Conservation (phyloP, 1,140 invertebrate species). For the Zaprionus taronus region DNA sequence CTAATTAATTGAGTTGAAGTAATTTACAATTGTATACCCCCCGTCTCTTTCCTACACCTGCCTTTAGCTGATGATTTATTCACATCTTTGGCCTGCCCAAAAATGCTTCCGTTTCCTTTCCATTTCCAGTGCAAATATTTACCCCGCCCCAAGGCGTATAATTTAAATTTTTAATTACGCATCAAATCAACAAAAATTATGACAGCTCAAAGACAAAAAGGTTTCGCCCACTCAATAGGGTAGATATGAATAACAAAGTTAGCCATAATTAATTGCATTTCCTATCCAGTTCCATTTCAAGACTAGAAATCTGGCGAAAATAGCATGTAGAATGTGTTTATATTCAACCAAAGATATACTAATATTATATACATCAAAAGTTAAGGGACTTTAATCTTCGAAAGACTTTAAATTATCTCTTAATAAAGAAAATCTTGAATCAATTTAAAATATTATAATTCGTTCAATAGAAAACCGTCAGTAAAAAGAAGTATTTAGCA, state of each 20-base stretch:
- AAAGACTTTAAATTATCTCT: too few species aligned
- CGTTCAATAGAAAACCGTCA: background rate
- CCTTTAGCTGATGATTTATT: constrained; percentile 51
- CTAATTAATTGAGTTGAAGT: constrained; percentile 81
- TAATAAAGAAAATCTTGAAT: background rate
- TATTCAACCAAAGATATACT: background rate
- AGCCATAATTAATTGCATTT: background rate
- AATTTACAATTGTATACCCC: constrained; percentile 49
- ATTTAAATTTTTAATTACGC: constrained; percentile 80
- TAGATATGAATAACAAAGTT: background rate
- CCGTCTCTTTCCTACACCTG: constrained; percentile 5
- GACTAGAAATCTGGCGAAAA: background rate
- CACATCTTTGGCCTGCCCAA: constrained; percentile 21
- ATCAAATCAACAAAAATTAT: constrained; percentile 76
- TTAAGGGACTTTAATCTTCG: too few species aligned
- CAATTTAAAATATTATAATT: background rate
- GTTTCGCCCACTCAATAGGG: background rate
- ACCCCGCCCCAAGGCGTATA: constrained; percentile 53
- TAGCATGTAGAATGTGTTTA: background rate
- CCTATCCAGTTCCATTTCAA: background rate
- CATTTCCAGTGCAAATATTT: constrained; percentile 69
- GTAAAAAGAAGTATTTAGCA: background rate
- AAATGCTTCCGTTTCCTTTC: constrained; percentile 34
- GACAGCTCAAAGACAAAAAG: constrained; percentile 37
- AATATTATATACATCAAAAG: too few species aligned